Evolutionary conservation across 2,888 invertebrate species (phyloP), one percentile per base, ranked within the genome.

Genomic region (Listrodromus nycthemerus): DNA sequence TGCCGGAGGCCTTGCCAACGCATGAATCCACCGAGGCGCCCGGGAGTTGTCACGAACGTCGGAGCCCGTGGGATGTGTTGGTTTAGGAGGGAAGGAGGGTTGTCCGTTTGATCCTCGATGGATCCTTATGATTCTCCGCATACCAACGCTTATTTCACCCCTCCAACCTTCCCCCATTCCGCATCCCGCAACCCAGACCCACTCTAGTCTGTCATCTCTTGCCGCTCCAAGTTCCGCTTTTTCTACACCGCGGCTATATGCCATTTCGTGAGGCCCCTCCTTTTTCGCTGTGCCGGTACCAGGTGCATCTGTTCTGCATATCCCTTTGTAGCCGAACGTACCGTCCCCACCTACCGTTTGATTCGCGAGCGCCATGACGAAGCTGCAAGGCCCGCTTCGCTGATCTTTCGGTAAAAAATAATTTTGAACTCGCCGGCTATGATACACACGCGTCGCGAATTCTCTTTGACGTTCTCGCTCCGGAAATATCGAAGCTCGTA

Each of bases 281-380:
- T 63, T 74, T 69, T 10, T 21, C 48, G 48, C 45, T 74, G 21
- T 48, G 48, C 10, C 45, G 58, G 41, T 58, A 73, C 71, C 71
- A 48, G 73, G 30, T 74, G 73, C 48, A 61, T 63, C 61, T 48
- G 48, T 48, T 63, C 61, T 63, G 61, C 45, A 74, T 63, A 74
- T 74, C 45, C 27, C 58, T 63, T 74, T 48, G 73, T 63, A 63
- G 24, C 63, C 63, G 30, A 73, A 73, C 71, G 58, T 27, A 63
- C 24, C 21, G 24, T 10, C 55, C 73, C 61, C 48, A 30, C 52
- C 69, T 55, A 41, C 45, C 27, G 16, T 21, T 73, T 48, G 30
- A 13, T 63, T 8, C 30, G 16, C 45, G 13, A 21, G 52, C 13
- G 13, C 61, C 61, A 45, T 21, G 48, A 5, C 61, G 48, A 63